These are phyloP conservation scores for Protosalanx chinensis DNA, from an alignment of 2,797 vertebrate genomes.

Conservation along the genomic window DNA sequence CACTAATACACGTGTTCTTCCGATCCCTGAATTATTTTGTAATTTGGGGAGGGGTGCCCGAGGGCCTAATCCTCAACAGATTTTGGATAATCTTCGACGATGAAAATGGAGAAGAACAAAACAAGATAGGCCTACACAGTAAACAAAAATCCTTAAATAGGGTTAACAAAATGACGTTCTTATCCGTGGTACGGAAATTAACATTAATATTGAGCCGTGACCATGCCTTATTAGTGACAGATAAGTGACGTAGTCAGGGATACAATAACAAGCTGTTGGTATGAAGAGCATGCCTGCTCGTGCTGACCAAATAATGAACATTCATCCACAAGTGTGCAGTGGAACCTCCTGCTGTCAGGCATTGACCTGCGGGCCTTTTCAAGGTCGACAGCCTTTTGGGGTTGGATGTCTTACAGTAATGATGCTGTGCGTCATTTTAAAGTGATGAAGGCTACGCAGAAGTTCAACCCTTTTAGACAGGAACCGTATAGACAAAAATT, in stretches of 20 bases:
- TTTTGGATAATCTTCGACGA: conserved; percentile 71
- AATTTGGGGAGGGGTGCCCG: conserved; percentile 42
- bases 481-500: too few species aligned
- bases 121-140: conserved; percentile 42
- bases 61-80: conserved; percentile 69
- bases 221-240: conserved; percentile 25
- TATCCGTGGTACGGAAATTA: conserved; percentile 15
- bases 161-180: conserved; percentile 49
- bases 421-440: too few species aligned
- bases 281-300: conserved; percentile 5
- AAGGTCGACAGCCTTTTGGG: background rate
- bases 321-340: conserved; percentile 47
- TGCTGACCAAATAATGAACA: conserved; percentile 37
- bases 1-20: conserved; percentile 58
- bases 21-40: conserved; percentile 61
- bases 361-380: conserved; percentile 22
- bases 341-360: conserved; percentile 32
- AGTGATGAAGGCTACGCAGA: too few species aligned
- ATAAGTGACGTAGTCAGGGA: conserved; percentile 33
- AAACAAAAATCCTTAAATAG: conserved; percentile 58
- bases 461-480: background rate
- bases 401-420: conserved; percentile 9
- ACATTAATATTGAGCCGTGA: conserved; percentile 33
- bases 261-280: conserved; percentile 3
- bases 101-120: conserved; percentile 55